These are phyloP conservation scores for Himalopsyche tibetana DNA, from an alignment of 2,888 invertebrate species.

Conservation along the genomic window DNA sequence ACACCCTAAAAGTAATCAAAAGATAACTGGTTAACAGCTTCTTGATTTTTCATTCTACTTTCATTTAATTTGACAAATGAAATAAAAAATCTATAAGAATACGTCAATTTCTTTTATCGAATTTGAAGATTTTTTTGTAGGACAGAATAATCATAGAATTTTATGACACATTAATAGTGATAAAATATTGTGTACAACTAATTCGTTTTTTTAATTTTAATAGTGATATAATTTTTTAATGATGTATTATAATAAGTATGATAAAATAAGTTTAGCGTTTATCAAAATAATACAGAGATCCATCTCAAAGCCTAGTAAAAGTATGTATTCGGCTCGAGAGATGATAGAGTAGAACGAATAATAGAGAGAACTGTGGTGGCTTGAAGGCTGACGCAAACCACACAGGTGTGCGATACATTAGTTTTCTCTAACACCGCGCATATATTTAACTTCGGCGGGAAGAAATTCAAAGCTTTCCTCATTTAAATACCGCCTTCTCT, in stretches of 20 bases:
- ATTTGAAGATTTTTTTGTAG: no score
- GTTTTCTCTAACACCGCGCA: conserved; percentile 22
- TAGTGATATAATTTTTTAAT: no score
- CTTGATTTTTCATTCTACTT: no score
- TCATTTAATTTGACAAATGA: no score
- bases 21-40: no score
- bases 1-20: no score
- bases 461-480: conserved; percentile 48
- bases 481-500: conserved; percentile 27
- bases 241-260: background rate
- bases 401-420: conserved; percentile 55
- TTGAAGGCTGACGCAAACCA: background rate
- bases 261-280: background rate
- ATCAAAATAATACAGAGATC: conserved; percentile 6
- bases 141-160: no score
- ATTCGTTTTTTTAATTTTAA: no score
- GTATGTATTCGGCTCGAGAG: background rate
- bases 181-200: no score
- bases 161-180: no score
- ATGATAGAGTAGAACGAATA: conserved; percentile 16
- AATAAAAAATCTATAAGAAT: no score
- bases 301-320: background rate
- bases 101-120: no score
- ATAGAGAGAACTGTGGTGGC: background rate
- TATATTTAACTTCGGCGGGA: conserved; percentile 34